phyloP scores from a whole-genome alignment of 2,113 vertebrate species.

The Callocephalon fimbriatum region DNA sequence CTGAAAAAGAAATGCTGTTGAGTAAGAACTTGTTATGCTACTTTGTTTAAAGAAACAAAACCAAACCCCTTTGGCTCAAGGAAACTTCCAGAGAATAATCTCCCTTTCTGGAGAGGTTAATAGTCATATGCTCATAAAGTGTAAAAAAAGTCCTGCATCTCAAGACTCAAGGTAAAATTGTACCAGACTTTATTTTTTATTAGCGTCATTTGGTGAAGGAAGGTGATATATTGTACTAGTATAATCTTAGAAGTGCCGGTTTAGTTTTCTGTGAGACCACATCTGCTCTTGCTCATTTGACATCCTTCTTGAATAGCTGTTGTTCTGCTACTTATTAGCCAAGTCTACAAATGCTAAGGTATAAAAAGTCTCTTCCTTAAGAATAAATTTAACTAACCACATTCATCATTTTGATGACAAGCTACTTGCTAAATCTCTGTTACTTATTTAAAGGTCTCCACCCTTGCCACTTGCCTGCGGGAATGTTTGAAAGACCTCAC shows the following conservation, averaged over 20 bases:
- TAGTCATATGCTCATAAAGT: neutral
- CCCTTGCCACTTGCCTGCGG: neutral
- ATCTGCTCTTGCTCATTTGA: conserved; percentile 17
- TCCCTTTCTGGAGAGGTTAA: neutral
- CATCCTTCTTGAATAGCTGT: neutral
- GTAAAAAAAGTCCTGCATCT: neutral
- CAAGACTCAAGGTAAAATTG: neutral
- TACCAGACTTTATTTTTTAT: neutral
- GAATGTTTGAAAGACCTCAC: neutral
- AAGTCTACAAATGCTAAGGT: neutral
- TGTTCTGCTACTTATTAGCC: conserved; percentile 10
- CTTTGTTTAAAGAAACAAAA: neutral
- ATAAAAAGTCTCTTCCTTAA: conserved; percentile 13
- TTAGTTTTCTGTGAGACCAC: neutral
- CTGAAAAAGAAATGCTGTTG: neutral
- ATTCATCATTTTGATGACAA: conserved; percentile 24
- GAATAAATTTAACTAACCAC: conserved; percentile 41
- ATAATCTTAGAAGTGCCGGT: neutral
- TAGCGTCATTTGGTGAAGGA: neutral
- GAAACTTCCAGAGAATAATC: neutral
- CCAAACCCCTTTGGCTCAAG: neutral
- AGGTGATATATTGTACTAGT: neutral
- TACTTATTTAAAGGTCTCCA: conserved; percentile 39
- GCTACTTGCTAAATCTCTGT: neutral
- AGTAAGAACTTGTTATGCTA: neutral